A percentile compares a stretch with the other conserved stretches of the same genome.
These are phyloP conservation scores for Aleiodes sp. DNA, from an alignment of 1,140 invertebrate genomes.

Conservation along the genomic window DNA sequence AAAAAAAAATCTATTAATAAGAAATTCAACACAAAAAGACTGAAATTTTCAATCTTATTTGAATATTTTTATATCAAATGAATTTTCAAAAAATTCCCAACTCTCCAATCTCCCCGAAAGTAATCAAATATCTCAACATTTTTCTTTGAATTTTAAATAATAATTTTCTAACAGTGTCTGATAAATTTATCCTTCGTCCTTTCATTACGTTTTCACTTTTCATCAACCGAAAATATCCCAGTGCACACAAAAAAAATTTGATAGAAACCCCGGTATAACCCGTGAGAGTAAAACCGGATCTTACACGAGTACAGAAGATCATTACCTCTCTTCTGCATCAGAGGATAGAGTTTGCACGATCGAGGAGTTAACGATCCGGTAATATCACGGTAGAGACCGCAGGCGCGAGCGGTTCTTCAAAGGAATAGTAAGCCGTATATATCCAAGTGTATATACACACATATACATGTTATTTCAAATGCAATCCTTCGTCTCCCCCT, in stretches of 20 bases:
- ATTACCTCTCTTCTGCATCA: constrained; percentile 33
- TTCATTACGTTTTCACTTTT: not conserved
- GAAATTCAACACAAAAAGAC: too few species aligned
- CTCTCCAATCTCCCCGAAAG: too few species aligned
- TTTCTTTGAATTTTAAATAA: too few species aligned
- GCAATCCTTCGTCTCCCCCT: too few species aligned
- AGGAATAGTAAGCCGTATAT: not conserved
- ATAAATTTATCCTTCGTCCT: too few species aligned
- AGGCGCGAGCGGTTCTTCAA: constrained; percentile 28
- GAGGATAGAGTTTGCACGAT: constrained; percentile 42
- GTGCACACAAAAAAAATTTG: constrained; percentile 39
- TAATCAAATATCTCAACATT: too few species aligned
- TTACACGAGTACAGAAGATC: constrained; percentile 39
- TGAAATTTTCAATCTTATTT: too few species aligned
- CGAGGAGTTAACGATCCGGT: constrained; percentile 44
- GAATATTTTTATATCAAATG: too few species aligned
- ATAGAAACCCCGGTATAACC: too few species aligned
- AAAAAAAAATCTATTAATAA: too few species aligned
- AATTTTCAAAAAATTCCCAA: too few species aligned
- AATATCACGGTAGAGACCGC: constrained; percentile 26
- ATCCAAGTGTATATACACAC: constrained; percentile 13
- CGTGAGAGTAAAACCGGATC: constrained; percentile 43
- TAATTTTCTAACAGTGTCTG: too few species aligned
- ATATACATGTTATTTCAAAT: not conserved
- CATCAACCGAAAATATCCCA: not conserved